phyloP scores from a whole-genome alignment of 2,888 invertebrate species.

The Theretra japonica region DNA sequence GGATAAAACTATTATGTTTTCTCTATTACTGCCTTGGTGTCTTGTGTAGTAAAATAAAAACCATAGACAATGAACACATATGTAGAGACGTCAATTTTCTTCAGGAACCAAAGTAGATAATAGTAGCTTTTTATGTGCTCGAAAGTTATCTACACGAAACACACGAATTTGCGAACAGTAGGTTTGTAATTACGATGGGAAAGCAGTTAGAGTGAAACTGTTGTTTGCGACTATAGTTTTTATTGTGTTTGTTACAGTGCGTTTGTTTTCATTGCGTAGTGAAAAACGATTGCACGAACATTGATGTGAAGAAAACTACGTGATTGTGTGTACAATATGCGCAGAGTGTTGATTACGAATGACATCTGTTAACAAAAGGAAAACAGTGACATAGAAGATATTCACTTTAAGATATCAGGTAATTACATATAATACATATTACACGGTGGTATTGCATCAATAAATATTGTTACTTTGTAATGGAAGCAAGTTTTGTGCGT shows the following conservation, averaged over 20 bases:
- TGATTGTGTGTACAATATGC: constrained; percentile 77
- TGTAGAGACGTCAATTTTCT: constrained; percentile 6
- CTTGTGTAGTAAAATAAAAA: neutral
- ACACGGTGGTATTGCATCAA: neutral
- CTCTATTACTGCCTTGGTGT: no score
- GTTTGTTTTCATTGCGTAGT: constrained; percentile 51
- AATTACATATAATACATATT: constrained; percentile 42
- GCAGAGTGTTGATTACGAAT: constrained; percentile 80
- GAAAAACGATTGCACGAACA: constrained; percentile 51
- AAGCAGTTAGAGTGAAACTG: constrained; percentile 54
- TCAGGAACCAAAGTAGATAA: neutral
- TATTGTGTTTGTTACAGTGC: constrained; percentile 54
- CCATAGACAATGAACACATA: neutral
- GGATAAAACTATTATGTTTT: no score
- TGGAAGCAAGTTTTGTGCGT: constrained; percentile 41
- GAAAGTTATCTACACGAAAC: constrained; percentile 39
- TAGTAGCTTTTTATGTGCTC: no score
- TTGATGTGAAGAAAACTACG: constrained; percentile 62
- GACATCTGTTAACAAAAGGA: constrained; percentile 80
- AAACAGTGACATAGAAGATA: constrained; percentile 61
- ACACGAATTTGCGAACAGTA: constrained; percentile 19
- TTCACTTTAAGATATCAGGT: constrained; percentile 55
- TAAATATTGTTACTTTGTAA: constrained; percentile 20
- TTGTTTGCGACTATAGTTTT: constrained; percentile 42
- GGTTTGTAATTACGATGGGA: constrained; percentile 40